Conservation (phyloP, 37 sponge, comb jelly and placozoan species). For the Aphrocallistes beatrix region DNA sequence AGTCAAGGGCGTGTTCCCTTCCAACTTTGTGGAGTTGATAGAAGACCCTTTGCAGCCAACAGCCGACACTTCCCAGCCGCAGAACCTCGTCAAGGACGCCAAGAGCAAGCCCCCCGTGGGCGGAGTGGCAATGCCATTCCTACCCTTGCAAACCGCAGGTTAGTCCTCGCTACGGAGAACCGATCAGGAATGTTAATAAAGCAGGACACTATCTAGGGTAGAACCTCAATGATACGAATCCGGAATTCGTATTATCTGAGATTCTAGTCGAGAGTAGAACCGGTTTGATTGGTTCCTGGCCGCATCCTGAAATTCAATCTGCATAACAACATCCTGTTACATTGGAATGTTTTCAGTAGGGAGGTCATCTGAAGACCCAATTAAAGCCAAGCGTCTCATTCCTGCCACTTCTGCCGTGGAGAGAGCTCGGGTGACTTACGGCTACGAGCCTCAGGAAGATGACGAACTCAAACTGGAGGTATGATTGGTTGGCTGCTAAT, state of each 20-base stretch:
- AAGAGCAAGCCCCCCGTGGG: conserved; percentile 9
- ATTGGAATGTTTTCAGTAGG: not conserved
- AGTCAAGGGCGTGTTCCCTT: not conserved
- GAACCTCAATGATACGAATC: too few relatives aligned
- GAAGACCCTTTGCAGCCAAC: not conserved
- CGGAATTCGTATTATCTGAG: too few relatives aligned
- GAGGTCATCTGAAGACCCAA: not conserved
- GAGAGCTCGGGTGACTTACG: not conserved
- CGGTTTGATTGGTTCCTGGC: too few relatives aligned
- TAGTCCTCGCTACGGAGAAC: too few relatives aligned
- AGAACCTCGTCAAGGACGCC: too few relatives aligned
- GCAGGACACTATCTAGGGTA: too few relatives aligned
- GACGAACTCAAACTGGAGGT: not conserved
- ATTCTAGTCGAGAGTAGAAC: too few relatives aligned
- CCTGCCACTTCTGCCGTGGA: too few relatives aligned
- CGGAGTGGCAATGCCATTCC: not conserved
- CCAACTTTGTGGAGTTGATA: not conserved
- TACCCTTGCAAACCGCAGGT: not conserved
- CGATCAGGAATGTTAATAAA: too few relatives aligned
- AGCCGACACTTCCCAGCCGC: not conserved
- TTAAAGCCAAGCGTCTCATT: not conserved
- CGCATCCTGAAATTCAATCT: too few relatives aligned
- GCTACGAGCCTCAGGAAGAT: conserved; percentile 7
- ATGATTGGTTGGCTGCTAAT: too few relatives aligned
- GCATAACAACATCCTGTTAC: too few relatives aligned